These are phyloP conservation scores for Apolygus lucorum DNA, from an alignment of 1,140 invertebrate species.

Conservation along the genomic window DNA sequence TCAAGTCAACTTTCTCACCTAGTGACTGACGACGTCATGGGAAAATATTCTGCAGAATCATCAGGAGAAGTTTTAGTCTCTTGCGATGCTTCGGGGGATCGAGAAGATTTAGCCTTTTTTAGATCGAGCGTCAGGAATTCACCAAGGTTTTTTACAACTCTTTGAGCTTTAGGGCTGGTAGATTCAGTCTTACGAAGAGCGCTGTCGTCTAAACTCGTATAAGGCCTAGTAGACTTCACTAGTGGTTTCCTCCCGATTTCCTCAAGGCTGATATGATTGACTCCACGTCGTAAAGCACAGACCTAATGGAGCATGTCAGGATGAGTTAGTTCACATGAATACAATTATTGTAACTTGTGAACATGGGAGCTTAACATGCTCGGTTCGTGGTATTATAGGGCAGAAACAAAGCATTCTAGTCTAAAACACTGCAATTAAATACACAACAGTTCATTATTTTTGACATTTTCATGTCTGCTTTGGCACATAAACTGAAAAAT, in stretches of 20 bases:
- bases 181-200: slow-evolving; percentile 24
- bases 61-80: slow-evolving; percentile 18
- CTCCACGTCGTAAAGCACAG: slow-evolving; percentile 26
- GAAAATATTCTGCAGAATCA: slow-evolving; percentile 71
- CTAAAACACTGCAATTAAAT: too few species aligned
- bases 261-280: slow-evolving; percentile 32
- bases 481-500: too few species aligned
- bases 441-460: too few species aligned
- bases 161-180: slow-evolving; percentile 39
- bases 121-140: slow-evolving; percentile 67
- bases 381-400: too few species aligned
- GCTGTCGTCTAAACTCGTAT: slow-evolving; percentile 38
- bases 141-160: slow-evolving; percentile 72
- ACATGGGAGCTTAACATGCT: too few species aligned
- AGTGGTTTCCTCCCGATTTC: slow-evolving; percentile 24
- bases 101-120: slow-evolving; percentile 20
- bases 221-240: slow-evolving; percentile 33
- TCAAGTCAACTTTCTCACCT: slow-evolving; percentile 28
- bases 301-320: slow-evolving; percentile 10
- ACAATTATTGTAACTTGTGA: background rate
- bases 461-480: too few species aligned
- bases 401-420: too few species aligned
- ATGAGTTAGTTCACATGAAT: slow-evolving; percentile 14
- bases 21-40: slow-evolving; percentile 76
- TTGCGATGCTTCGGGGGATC: background rate